Evolutionary conservation across 2,797 vertebrate species (phyloP), one percentile per base, ranked within the genome.

Genomic region (Gambelia wislizenii): DNA sequence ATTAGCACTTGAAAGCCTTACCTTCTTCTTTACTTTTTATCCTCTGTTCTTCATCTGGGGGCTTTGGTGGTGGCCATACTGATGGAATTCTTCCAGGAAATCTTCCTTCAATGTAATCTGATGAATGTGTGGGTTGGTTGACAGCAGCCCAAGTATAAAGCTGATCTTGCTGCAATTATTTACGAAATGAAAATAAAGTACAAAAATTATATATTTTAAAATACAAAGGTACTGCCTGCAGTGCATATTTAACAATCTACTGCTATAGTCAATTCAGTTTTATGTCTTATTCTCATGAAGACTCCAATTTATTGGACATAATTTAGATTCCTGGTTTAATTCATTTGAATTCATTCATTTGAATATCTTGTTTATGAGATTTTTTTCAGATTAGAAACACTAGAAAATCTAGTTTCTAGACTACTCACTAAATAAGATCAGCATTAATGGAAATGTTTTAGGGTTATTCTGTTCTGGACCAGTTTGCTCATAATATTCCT

Each of bases 71-170:
- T 76, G 96, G 94, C 98, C 98, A 98, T 0, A 92, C 91, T 9
- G 97, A 95, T 59, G 96, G 97, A 92, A 96, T 96, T 95, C 97
- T 97, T 89, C 97, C 97, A 27, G 97, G 97, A 94, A 98, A 96
- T 87, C 96, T 98, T 27, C 97, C 98, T 92, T 98, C 98, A 0
- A 97, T 87, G 47, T 97, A 97, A 94, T 98, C 98, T 90, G 97
- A 89, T 2, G 98, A 98, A 92, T 98, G 97, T 36, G 98, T 96
- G 0, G 98, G 98, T 96, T 99, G 98, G 94, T 97, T 98, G 76
- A 99, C 98, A 9, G 98, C 97, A 87, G 99, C 98, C 98, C 98
- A 99, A 44, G 98, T 99, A 56, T 99, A 98, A 91, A 99, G 97
- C 92, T 99, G 98, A 94, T 99, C 98, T 96, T 99, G 98, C 99